A percentile compares a stretch with the other conserved stretches of the same genome.
Evolutionary conservation across 2,797 vertebrate species (phyloP).

Genomic region (Rhabdophis nuchalis): DNA sequence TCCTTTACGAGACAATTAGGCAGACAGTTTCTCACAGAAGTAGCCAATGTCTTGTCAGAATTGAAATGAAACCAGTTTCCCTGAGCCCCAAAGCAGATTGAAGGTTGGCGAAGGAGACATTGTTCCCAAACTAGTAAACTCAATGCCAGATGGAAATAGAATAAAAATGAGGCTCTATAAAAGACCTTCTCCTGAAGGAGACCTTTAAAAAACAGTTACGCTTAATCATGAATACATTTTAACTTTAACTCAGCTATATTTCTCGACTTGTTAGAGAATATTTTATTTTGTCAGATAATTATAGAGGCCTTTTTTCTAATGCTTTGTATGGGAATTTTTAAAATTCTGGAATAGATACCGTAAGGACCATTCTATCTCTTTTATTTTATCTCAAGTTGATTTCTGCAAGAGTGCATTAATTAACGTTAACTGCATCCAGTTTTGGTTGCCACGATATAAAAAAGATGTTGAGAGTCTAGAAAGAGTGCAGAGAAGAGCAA

Average conservation of each 20-base stretch:
- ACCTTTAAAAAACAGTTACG: background rate
- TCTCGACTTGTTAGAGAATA: background rate
- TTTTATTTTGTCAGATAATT: background rate
- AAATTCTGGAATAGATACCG: background rate
- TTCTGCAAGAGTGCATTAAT: background rate
- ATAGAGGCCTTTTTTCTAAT: background rate
- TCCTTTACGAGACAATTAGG: background rate
- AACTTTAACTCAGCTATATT: background rate
- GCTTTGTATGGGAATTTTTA: background rate
- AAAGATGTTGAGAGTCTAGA: background rate
- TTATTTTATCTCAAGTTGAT: background rate
- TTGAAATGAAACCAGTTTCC: conserved; percentile 27
- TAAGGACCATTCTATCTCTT: background rate
- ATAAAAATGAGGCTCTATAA: conserved; percentile 12
- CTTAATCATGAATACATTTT: conserved; percentile 8
- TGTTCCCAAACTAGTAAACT: conserved; percentile 17
- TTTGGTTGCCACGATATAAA: background rate
- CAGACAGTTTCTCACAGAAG: conserved; percentile 11
- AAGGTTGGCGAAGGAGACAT: background rate
- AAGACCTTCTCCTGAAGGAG: background rate
- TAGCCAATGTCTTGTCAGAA: conserved; percentile 10
- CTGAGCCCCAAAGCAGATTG: background rate
- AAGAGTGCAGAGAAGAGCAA: background rate
- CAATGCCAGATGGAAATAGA: background rate
- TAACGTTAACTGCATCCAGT: background rate